Percentiles rank a stretch among this genome's conserved stretches.
These are phyloP conservation scores for Polylopha cassiicola DNA, from an alignment of 2,888 invertebrate species.

Conservation along the genomic window DNA sequence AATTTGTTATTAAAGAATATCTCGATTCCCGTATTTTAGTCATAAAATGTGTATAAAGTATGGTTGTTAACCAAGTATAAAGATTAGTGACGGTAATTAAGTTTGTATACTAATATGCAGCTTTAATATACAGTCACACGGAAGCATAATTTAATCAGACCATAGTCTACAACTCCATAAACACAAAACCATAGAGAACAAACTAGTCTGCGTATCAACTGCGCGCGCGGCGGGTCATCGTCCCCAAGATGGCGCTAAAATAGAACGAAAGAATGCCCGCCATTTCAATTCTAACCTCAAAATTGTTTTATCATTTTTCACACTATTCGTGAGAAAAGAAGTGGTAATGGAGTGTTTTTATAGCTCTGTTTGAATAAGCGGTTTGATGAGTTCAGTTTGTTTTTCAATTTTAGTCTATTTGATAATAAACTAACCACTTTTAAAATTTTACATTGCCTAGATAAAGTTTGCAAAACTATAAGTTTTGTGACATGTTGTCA, in stretches of 20 bases:
- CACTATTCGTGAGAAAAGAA: conserved; percentile 27
- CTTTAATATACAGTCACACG: no score
- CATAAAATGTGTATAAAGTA: no score
- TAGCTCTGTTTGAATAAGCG: conserved; percentile 3
- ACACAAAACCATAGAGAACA: conserved; percentile 25
- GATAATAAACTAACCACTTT: no score
- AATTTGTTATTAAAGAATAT: no score
- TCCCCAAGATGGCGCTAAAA: conserved; percentile 71
- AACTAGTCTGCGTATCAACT: conserved; percentile 27
- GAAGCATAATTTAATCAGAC: conserved; percentile 1
- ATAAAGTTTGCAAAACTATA: no score
- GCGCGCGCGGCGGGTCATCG: conserved; percentile 58
- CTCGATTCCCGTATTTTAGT: no score
- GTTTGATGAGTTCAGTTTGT: conserved; percentile 19
- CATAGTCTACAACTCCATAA: conserved; percentile 24
- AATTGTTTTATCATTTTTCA: conserved; percentile 55
- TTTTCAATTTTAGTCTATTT: no score
- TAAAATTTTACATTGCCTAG: no score
- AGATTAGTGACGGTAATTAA: no score
- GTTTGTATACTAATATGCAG: no score
- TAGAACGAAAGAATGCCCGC: conserved; percentile 72
- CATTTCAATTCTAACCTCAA: conserved; percentile 70
- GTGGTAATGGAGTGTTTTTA: conserved; percentile 18
- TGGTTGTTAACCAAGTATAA: no score
- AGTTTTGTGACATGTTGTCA: no score